phyloP scores from a whole-genome alignment of 2,113 vertebrate genomes.

The Zosterops lateralis region DNA sequence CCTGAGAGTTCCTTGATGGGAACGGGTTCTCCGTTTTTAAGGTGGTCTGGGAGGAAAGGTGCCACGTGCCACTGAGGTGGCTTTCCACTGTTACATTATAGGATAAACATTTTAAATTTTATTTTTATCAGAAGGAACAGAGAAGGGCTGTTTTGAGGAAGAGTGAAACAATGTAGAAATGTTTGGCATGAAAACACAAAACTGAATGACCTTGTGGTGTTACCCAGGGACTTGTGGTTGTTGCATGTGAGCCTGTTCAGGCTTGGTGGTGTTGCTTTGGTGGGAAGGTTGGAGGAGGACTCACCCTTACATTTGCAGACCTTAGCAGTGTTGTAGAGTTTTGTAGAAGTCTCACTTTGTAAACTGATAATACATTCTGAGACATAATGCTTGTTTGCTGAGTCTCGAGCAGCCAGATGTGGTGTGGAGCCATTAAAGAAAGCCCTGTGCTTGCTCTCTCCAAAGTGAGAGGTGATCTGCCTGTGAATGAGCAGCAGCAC shows the following conservation, averaged over 20 bases:
- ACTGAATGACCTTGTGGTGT: neutral
- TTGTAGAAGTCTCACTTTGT: neutral
- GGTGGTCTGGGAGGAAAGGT: too few relatives aligned
- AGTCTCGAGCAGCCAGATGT: neutral
- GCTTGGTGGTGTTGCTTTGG: neutral
- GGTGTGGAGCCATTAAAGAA: neutral
- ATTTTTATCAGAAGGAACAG: neutral
- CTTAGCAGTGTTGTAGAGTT: neutral
- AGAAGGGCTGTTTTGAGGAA: neutral
- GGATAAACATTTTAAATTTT: too few relatives aligned
- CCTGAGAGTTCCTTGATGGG: too few relatives aligned
- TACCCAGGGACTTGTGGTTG: neutral
- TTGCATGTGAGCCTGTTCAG: neutral
- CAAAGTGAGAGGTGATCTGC: neutral
- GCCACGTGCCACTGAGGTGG: too few relatives aligned
- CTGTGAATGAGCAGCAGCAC: neutral
- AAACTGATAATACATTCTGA: neutral
- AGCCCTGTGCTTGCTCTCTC: fast-evolving
- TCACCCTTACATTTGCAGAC: neutral
- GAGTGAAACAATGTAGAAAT: neutral
- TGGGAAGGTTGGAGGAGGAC: neutral
- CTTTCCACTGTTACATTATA: too few relatives aligned
- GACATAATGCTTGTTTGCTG: neutral
- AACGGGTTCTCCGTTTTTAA: too few relatives aligned
- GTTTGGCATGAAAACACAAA: neutral